These are phyloP conservation scores for Buathra laborator DNA, from an alignment of 2,888 invertebrate species.

Conservation along the genomic window DNA sequence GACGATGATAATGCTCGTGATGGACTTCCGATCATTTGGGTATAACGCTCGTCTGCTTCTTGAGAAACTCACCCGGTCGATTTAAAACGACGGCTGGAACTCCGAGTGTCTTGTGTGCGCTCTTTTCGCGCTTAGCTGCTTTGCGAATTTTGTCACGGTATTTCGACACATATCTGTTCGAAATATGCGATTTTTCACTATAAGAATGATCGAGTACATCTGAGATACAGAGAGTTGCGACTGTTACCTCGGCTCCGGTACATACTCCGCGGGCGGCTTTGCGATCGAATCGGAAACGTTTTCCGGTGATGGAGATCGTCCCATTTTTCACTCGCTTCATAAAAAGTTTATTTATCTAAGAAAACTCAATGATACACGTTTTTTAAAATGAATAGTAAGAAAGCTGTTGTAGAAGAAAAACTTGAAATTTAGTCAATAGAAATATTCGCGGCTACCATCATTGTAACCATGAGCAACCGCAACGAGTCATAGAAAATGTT, in stretches of 20 bases:
- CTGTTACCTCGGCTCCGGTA: conserved; percentile 48
- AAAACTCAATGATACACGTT: background rate
- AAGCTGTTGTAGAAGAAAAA: background rate
- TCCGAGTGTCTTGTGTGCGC: conserved; percentile 76
- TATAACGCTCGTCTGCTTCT: conserved; percentile 69
- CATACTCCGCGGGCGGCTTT: conserved; percentile 52
- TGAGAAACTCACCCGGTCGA: conserved; percentile 73
- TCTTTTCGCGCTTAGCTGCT: conserved; percentile 69
- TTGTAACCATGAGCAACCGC: too few species aligned
- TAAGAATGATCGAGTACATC: background rate
- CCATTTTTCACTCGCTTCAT: conserved; percentile 8
- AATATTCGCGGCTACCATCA: background rate
- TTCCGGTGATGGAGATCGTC: conserved; percentile 36
- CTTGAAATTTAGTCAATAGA: conserved; percentile 27
- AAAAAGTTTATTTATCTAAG: background rate
- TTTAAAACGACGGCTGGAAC: conserved; percentile 70
- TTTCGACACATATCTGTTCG: conserved; percentile 73
- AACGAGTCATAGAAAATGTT: too few species aligned
- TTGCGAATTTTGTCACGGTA: conserved; percentile 66
- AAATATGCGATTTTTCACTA: background rate
- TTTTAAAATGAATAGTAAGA: background rate
- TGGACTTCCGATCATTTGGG: conserved; percentile 60
- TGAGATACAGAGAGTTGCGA: background rate
- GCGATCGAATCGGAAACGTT: conserved; percentile 63
- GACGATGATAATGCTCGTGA: conserved; percentile 73